Percentiles rank a stretch among this genome's conserved stretches.
These are phyloP conservation scores for Pyxicephalus adspersus DNA, from an alignment of 2,113 vertebrate genomes.

Conservation along the genomic window DNA sequence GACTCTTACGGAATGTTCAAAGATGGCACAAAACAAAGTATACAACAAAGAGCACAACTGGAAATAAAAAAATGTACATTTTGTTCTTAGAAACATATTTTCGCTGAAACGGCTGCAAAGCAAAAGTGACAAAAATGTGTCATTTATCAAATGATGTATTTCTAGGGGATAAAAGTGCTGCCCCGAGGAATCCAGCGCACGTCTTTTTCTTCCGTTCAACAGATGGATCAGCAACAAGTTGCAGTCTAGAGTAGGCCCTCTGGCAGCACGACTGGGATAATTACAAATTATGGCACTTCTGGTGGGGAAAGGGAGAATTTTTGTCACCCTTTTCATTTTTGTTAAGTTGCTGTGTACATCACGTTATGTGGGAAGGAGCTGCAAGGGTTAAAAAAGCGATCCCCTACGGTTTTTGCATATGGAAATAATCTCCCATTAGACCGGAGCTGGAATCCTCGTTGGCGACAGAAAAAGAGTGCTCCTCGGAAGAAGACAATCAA, in stretches of 20 bases:
- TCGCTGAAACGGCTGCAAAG: conserved; percentile 14
- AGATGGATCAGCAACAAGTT: conserved; percentile 44
- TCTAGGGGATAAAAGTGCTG: conserved; percentile 14
- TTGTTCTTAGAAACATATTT: conserved; percentile 33
- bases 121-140: conserved; percentile 42
- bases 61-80: conserved; percentile 17
- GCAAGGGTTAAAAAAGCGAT: conserved; percentile 7
- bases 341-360: conserved; percentile 1
- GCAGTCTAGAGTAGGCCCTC: conserved; percentile 5
- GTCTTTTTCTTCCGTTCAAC: conserved; percentile 20
- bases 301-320: not conserved
- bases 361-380: not conserved
- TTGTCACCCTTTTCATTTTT: conserved; percentile 18
- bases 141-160: conserved; percentile 28
- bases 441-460: conserved; percentile 56
- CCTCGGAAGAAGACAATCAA: conserved; percentile 69
- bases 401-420: not conserved
- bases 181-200: conserved; percentile 28
- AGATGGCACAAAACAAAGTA: too few species aligned
- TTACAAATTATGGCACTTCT: conserved; percentile 37
- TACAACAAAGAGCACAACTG: not conserved
- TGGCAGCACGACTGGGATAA: conserved; percentile 31
- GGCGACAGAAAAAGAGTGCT: conserved; percentile 59
- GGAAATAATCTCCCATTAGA: conserved; percentile 28
- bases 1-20: too few species aligned